Evolutionary conservation across 2,888 invertebrate species (phyloP).

Genomic region (Oxycera nigricornis): DNA sequence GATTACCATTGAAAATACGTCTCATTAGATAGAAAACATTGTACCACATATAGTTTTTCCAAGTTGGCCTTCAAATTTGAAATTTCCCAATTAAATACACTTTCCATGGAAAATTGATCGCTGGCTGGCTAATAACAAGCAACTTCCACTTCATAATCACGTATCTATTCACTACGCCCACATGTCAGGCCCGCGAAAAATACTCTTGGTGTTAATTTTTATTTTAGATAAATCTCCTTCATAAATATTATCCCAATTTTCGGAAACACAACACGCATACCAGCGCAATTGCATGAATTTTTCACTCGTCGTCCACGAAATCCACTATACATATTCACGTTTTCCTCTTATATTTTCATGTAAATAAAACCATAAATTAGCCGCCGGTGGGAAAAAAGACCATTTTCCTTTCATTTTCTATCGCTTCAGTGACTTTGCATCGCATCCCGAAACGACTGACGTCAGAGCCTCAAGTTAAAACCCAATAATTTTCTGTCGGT

Average conservation of each 20-base stretch:
- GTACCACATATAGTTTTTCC: too few species aligned
- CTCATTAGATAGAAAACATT: too few species aligned
- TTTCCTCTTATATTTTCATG: constrained; percentile 24
- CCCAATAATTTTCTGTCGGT: constrained; percentile 7
- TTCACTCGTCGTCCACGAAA: background rate
- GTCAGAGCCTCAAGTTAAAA: background rate
- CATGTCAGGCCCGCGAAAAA: background rate
- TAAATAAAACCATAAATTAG: constrained; percentile 40
- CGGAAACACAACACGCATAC: background rate
- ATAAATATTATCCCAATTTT: background rate
- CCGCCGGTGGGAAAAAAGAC: background rate
- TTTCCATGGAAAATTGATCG: background rate
- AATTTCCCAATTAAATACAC: background rate
- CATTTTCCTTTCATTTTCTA: background rate
- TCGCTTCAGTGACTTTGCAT: background rate
- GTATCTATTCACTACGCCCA: background rate
- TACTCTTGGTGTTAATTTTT: background rate
- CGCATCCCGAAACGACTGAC: background rate
- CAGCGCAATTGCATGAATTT: background rate
- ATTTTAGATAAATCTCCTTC: background rate
- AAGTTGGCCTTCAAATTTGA: background rate
- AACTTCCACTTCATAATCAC: constrained; percentile 15
- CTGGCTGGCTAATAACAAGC: constrained; percentile 4
- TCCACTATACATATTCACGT: constrained; percentile 16
- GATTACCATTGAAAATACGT: too few species aligned